These are phyloP conservation scores for Cottoperca gobio DNA, from an alignment of 2,797 vertebrate genomes.

Conservation along the genomic window DNA sequence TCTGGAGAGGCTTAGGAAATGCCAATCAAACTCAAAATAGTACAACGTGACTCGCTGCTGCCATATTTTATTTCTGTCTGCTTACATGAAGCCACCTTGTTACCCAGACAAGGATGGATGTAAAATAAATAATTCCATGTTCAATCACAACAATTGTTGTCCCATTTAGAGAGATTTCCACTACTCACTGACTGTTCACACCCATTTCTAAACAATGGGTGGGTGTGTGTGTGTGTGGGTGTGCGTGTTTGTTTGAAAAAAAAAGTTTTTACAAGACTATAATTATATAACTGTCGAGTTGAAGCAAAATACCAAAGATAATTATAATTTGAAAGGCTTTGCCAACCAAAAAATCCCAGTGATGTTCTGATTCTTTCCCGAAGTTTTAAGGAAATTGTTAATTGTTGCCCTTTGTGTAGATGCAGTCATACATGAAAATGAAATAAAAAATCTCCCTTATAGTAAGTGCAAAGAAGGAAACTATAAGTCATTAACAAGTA, in stretches of 20 bases:
- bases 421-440: background rate
- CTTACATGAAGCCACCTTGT: conserved; percentile 33
- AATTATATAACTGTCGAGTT: no score
- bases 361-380: no score
- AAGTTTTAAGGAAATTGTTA: no score
- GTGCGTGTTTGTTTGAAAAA: conserved; percentile 1
- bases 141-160: conserved; percentile 37
- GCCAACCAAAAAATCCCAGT: no score
- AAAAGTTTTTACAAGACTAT: no score
- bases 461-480: background rate
- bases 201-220: background rate
- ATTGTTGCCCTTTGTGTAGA: background rate
- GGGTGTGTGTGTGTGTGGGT: conserved; percentile 15
- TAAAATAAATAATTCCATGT: conserved; percentile 46
- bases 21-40: conserved; percentile 35
- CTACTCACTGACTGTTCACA: conserved; percentile 30
- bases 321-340: no score
- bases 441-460: background rate
- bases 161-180: conserved; percentile 22
- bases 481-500: background rate
- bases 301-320: no score
- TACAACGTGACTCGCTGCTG: conserved; percentile 1
- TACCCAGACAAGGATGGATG: conserved; percentile 7
- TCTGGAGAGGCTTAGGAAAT: conserved; percentile 40
- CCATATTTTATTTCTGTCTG: conserved; percentile 14